Base-by-base conservation (phyloP, 2,113 vertebrate genomes). In the Camelus bactrianus region DNA sequence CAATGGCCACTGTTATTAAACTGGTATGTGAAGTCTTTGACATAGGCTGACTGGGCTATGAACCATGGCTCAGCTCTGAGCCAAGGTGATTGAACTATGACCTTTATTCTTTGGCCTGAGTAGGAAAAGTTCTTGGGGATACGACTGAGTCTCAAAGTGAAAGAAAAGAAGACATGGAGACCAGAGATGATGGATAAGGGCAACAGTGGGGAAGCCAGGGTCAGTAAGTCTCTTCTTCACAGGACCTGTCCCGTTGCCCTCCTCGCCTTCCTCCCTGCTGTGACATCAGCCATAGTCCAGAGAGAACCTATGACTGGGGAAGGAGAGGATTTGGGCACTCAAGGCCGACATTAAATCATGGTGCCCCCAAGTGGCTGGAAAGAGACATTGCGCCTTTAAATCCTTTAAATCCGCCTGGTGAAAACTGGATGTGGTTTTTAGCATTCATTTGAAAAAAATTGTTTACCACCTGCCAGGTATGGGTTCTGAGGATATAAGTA, bases 1-100 rank as follows among this genome's bases (percentile, higher is more conserved):
- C 22, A 19, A 6, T 22, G 54, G 50, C 28, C 1, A 2, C 24
- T 48, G 30, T 69, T 62, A 95, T 94, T 96, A 84, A 93, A 96
- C 35, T 64, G 58, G 28, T 58, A 3, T 8, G 20, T 70, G 16
- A 91, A 24, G 14, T 46, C 26, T 30, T 65, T 67, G 32, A 32
- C 58, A 32, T 26, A 14, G 16, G 22, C 22, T 54, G 62, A 20
- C 8, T 28, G 76, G 64, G 9, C 13, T 82, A n/a, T 73, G 19
- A 24, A 84, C 56, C 38, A 42, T 42, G 38, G 38, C 38, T 42
- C 38, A 86, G 67, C 58, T 64, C 48, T 9, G 46, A 75, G 9
- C 26, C 32, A 46, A n/a, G 48, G 38, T 20, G 14, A 13, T 0
- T 32, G 26, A 48, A 20, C 35, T 24, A 26, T 8, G n/a, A 0